A percentile compares a stretch with the other conserved stretches of the same genome.
These are phyloP conservation scores for Chloroceryle amazona DNA, from an alignment of 2,797 vertebrate species.

Conservation along the genomic window DNA sequence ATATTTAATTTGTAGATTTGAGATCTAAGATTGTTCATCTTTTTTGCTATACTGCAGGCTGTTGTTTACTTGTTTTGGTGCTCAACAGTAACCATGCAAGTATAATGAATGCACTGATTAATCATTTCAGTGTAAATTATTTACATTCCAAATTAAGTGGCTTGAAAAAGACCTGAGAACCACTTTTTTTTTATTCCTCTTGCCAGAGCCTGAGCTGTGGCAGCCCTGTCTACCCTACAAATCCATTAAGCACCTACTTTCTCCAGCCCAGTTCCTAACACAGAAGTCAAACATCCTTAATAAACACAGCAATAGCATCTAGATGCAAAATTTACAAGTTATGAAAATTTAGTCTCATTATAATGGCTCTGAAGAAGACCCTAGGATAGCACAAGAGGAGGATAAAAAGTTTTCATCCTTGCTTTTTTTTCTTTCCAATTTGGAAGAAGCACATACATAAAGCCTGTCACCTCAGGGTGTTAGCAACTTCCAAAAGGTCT, in stretches of 20 bases:
- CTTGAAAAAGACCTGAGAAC: background rate
- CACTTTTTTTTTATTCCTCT: background rate
- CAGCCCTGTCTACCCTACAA: background rate
- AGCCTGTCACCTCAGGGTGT: background rate
- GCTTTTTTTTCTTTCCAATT: background rate
- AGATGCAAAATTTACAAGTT: background rate
- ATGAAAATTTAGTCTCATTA: background rate
- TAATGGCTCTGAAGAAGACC: background rate
- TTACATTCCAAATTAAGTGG: constrained; percentile 10
- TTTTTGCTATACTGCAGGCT: constrained; percentile 9
- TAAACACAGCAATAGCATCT: background rate
- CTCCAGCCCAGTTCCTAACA: background rate
- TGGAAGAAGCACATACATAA: background rate
- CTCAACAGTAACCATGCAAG: constrained; percentile 24
- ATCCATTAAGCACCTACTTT: background rate
- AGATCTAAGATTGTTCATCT: constrained; percentile 37
- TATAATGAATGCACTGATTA: constrained; percentile 56
- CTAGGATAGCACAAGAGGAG: background rate
- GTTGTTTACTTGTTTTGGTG: constrained; percentile 45
- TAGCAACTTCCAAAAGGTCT: background rate
- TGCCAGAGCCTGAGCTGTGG: background rate
- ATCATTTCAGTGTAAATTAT: constrained; percentile 43
- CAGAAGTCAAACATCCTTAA: background rate
- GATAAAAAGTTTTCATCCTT: background rate
- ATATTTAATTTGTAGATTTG: constrained; percentile 26